phyloP scores from a whole-genome alignment of 2,113 vertebrate genomes.

The Chamaea fasciata region DNA sequence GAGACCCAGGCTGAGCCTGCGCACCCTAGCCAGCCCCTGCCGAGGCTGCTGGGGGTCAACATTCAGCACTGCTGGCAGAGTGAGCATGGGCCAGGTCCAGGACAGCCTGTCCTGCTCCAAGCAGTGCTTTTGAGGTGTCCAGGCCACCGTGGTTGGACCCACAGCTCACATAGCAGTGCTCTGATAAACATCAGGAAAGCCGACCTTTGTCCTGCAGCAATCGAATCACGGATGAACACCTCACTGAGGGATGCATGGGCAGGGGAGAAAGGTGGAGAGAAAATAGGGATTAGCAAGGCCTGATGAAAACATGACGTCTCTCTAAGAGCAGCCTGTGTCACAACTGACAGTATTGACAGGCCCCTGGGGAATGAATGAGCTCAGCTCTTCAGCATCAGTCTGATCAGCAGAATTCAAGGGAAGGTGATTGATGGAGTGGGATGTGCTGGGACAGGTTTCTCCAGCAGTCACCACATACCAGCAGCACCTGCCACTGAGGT shows the following conservation, averaged over 20 bases:
- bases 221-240: not conserved
- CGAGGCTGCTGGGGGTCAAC: not conserved
- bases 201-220: not conserved
- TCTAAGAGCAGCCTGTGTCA: not conserved
- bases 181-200: not conserved
- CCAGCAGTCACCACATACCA: not conserved
- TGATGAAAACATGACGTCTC: not conserved
- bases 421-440: not conserved
- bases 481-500: not conserved
- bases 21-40: accelerated
- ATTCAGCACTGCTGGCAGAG: not conserved
- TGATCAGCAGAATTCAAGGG: not conserved
- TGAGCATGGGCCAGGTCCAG: not conserved
- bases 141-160: not conserved
- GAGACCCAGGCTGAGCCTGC: accelerated
- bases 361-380: not conserved
- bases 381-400: not conserved
- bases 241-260: not conserved
- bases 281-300: not conserved
- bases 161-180: not conserved
- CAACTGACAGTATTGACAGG: not conserved
- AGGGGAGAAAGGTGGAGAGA: not conserved
- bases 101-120: not conserved
- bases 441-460: not conserved
- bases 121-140: not conserved